Percentiles rank a stretch among this genome's conserved stretches.
These are phyloP conservation scores for Alloscopus bannaensis DNA, from an alignment of 2,888 invertebrate species.

Conservation along the genomic window DNA sequence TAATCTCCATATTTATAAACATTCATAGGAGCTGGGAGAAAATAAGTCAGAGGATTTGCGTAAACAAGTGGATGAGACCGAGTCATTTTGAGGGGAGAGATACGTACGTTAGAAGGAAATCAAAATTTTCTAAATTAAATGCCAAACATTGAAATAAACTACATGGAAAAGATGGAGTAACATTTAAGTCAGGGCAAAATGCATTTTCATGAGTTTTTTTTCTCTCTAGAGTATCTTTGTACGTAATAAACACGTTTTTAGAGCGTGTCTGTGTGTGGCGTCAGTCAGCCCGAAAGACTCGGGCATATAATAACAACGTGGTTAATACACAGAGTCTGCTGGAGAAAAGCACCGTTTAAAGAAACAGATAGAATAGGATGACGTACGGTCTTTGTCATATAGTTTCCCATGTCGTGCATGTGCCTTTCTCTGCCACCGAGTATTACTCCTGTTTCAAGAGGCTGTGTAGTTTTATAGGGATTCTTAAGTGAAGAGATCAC, in stretches of 20 bases:
- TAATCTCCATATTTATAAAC: conserved; percentile 25
- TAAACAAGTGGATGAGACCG: background rate
- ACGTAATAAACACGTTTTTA: conserved; percentile 12
- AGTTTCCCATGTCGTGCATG: no score
- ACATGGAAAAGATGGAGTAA: conserved; percentile 26
- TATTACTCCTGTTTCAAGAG: no score
- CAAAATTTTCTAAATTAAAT: conserved; percentile 44
- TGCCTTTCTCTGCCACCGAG: no score
- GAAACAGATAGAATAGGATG: no score
- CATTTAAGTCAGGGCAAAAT: conserved; percentile 31
- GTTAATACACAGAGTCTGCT: conserved; percentile 2
- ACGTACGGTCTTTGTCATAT: no score
- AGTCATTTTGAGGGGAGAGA: conserved; percentile 1
- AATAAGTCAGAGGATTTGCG: background rate
- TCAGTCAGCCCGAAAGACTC: conserved; percentile 7
- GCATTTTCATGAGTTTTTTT: conserved; percentile 53
- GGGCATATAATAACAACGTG: no score
- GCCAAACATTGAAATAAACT: conserved; percentile 37
- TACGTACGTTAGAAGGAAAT: conserved; percentile 21
- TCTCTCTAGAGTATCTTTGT: no score
- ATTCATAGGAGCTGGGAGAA: background rate
- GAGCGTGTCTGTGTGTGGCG: no score
- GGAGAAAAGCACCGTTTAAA: no score
- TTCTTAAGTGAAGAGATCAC: no score
- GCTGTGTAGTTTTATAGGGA: no score